phyloP scores from a whole-genome alignment of 2,113 vertebrate species.

The Callionymus lyra region DNA sequence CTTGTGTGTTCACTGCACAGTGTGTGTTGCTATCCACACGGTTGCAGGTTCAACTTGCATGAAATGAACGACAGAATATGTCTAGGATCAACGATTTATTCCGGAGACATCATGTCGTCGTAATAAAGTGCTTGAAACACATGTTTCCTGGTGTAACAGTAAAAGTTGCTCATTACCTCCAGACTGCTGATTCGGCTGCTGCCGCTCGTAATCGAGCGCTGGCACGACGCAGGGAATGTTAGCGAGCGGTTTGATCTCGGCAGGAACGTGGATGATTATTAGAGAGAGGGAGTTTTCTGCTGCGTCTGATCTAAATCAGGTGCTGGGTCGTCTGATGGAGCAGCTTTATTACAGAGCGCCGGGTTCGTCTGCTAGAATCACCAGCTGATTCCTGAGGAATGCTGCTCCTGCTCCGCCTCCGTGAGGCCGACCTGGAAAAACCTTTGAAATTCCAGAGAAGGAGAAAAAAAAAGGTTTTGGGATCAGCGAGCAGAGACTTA shows the following conservation, averaged over 20 bases:
- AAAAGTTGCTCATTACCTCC: slow-evolving; percentile 5
- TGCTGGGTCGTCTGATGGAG: slow-evolving; percentile 47
- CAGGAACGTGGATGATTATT: slow-evolving; percentile 53
- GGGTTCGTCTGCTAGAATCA: slow-evolving; percentile 45
- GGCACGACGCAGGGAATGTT: slow-evolving; percentile 32
- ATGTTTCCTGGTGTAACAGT: too few species aligned
- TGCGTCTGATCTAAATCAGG: slow-evolving; percentile 64
- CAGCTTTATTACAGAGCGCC: slow-evolving; percentile 63
- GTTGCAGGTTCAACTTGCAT: too few species aligned
- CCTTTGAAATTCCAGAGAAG: too few species aligned
- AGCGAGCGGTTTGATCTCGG: slow-evolving; percentile 57
- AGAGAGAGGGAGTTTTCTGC: slow-evolving; percentile 54
- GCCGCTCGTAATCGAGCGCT: too few species aligned
- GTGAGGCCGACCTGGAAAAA: background rate
- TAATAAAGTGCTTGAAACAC: too few species aligned
- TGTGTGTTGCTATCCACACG: too few species aligned
- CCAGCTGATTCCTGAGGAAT: slow-evolving; percentile 31
- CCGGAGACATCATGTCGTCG: too few species aligned
- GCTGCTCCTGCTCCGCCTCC: slow-evolving; percentile 1
- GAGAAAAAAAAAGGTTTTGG: too few species aligned
- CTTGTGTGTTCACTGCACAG: too few species aligned
- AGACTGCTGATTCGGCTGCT: slow-evolving; percentile 6
- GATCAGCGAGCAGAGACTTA: too few species aligned
- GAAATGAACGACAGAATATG: too few species aligned
- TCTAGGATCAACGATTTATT: too few species aligned